Evolutionary conservation across 2,797 vertebrate species (phyloP).

Genomic region (Apodemus agrarius): DNA sequence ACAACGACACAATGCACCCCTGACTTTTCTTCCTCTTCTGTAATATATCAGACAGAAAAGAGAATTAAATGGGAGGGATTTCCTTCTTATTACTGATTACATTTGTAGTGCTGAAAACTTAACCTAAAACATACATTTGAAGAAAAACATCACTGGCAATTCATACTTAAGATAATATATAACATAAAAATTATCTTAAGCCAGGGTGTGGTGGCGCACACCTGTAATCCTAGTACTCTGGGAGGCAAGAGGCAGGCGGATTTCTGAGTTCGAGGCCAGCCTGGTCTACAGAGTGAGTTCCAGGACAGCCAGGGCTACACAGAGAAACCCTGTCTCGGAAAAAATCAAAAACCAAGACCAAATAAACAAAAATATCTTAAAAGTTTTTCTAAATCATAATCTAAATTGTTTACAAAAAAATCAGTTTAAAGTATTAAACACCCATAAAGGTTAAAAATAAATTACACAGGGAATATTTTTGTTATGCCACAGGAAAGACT

Average conservation of each 20-base stretch:
- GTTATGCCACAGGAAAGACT: slow-evolving; percentile 22
- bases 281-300: too few relatives aligned
- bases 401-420: background rate
- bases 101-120: background rate
- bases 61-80: background rate
- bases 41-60: background rate
- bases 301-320: too few relatives aligned
- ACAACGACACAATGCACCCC: background rate
- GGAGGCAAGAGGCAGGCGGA: too few relatives aligned
- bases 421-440: slow-evolving; percentile 15
- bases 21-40: background rate
- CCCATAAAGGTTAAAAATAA: slow-evolving; percentile 13
- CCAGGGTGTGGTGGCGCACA: too few relatives aligned
- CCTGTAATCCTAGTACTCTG: too few relatives aligned
- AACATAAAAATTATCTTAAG: slow-evolving; percentile 4
- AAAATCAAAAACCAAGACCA: too few relatives aligned
- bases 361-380: too few relatives aligned
- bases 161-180: background rate
- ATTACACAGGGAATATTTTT: slow-evolving; percentile 42
- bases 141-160: background rate
- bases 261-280: too few relatives aligned
- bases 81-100: background rate
- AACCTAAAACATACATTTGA: background rate
- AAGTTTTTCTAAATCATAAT: background rate
- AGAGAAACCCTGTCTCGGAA: too few relatives aligned